phyloP scores from a whole-genome alignment of 2,888 invertebrate genomes.

The Dioctria rufipes region DNA sequence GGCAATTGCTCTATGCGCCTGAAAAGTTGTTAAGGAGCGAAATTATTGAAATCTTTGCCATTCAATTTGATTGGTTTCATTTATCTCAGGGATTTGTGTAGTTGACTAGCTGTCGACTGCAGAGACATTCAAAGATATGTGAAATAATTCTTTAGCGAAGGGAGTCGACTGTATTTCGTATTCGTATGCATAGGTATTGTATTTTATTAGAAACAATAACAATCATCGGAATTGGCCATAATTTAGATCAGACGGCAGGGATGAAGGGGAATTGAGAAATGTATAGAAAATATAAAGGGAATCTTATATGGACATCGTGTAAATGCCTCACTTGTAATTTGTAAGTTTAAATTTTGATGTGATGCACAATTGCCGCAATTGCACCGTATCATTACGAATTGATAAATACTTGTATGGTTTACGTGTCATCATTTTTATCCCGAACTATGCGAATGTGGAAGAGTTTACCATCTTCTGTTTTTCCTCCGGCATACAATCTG shows the following conservation, averaged over 20 bases:
- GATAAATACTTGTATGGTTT: too few relatives aligned
- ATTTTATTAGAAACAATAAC: not conserved
- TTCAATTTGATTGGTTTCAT: constrained; percentile 46
- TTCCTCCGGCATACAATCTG: too few relatives aligned
- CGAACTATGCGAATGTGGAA: too few relatives aligned
- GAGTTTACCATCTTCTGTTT: too few relatives aligned
- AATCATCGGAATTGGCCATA: not conserved
- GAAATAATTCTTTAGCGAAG: not conserved
- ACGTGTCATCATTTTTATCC: too few relatives aligned
- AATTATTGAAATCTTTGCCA: constrained; percentile 27
- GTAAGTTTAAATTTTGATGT: too few relatives aligned
- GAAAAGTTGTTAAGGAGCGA: not conserved
- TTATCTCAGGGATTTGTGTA: constrained; percentile 35
- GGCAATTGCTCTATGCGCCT: not conserved
- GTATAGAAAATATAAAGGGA: too few relatives aligned
- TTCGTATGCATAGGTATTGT: not conserved
- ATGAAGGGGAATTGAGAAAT: too few relatives aligned
- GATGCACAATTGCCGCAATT: too few relatives aligned
- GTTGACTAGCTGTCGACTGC: constrained; percentile 24
- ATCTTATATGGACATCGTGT: too few relatives aligned
- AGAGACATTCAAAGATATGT: not conserved
- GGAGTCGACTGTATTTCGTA: not conserved
- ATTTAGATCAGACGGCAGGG: not conserved
- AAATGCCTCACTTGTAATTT: too few relatives aligned
- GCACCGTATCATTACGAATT: too few relatives aligned